phyloP scores from a whole-genome alignment of 2,888 invertebrate genomes.

The Rhamnusium bicolor region DNA sequence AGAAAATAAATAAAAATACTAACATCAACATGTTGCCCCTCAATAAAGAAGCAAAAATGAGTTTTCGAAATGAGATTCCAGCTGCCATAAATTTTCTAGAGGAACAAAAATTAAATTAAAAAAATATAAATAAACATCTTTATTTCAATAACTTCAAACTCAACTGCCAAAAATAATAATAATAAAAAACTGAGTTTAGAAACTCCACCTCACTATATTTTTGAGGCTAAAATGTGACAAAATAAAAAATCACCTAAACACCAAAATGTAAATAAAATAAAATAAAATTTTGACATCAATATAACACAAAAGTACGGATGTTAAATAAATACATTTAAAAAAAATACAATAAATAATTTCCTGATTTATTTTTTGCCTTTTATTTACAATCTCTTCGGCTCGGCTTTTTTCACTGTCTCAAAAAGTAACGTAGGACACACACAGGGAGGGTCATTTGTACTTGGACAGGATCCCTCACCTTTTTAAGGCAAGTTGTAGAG shows the following conservation, averaged over 20 bases:
- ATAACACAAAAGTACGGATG: conserved; percentile 38
- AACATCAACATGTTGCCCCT: background rate
- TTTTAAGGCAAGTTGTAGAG: conserved; percentile 45
- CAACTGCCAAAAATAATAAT: background rate
- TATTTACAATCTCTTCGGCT: conserved; percentile 43
- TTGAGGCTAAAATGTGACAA: conserved; percentile 5
- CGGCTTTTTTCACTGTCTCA: conserved; percentile 29
- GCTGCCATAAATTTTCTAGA: background rate
- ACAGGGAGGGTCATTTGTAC: conserved; percentile 45
- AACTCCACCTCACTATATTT: background rate
- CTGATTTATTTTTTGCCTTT: conserved; percentile 39
- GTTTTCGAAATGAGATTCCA: background rate
- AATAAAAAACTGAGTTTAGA: background rate
- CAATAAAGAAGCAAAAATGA: background rate
- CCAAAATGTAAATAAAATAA: background rate
- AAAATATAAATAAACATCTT: background rate
- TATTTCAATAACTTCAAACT: background rate
- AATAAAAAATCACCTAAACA: conserved; percentile 31
- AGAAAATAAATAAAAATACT: background rate
- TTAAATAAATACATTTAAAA: conserved; percentile 43
- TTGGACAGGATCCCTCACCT: conserved; percentile 39
- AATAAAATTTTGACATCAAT: conserved; percentile 29
- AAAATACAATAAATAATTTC: conserved; percentile 48
- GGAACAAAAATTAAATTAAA: background rate
- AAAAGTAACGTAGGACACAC: conserved; percentile 26